Evolutionary conservation across 2,888 invertebrate species (phyloP).

Genomic region (Ormyrus rosae): DNA sequence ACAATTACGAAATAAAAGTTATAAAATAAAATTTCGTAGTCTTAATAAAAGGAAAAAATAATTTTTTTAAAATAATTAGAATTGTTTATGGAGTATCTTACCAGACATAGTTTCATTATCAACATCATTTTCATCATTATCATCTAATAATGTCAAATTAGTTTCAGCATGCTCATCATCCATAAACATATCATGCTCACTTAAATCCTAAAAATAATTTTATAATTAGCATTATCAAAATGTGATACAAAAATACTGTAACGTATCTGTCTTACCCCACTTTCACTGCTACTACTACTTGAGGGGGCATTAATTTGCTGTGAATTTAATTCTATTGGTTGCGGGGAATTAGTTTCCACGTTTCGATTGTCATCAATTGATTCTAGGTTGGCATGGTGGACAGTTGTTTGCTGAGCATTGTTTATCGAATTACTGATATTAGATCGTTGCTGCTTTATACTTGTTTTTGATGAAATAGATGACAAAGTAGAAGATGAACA

Average conservation of each 20-base stretch:
- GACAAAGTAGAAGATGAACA: slow-evolving; percentile 66
- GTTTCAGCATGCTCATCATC: slow-evolving; percentile 78
- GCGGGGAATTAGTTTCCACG: slow-evolving; percentile 60
- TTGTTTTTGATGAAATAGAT: slow-evolving; percentile 66
- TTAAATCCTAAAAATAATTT: slow-evolving; percentile 77
- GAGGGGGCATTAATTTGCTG: slow-evolving; percentile 67
- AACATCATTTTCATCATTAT: slow-evolving; percentile 90
- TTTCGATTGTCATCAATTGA: slow-evolving; percentile 62
- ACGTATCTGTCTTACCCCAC: slow-evolving; percentile 65
- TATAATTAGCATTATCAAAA: slow-evolving; percentile 39
- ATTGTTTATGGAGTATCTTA: slow-evolving; percentile 66
- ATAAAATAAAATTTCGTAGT: too few relatives aligned
- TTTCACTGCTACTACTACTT: slow-evolving; percentile 75
- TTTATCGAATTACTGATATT: slow-evolving; percentile 49
- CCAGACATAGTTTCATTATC: slow-evolving; percentile 92
- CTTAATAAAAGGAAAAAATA: too few relatives aligned
- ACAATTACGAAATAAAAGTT: too few relatives aligned
- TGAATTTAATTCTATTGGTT: slow-evolving; percentile 69
- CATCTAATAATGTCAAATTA: slow-evolving; percentile 79
- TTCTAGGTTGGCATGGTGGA: slow-evolving; percentile 60
- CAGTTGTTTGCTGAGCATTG: slow-evolving; percentile 54
- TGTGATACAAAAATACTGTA: slow-evolving; percentile 18
- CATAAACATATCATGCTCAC: slow-evolving; percentile 82
- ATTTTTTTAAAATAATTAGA: background rate
- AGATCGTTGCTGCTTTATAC: slow-evolving; percentile 62